Conservation (phyloP, 2,113 vertebrate genomes). For the Okapia johnstoni region DNA sequence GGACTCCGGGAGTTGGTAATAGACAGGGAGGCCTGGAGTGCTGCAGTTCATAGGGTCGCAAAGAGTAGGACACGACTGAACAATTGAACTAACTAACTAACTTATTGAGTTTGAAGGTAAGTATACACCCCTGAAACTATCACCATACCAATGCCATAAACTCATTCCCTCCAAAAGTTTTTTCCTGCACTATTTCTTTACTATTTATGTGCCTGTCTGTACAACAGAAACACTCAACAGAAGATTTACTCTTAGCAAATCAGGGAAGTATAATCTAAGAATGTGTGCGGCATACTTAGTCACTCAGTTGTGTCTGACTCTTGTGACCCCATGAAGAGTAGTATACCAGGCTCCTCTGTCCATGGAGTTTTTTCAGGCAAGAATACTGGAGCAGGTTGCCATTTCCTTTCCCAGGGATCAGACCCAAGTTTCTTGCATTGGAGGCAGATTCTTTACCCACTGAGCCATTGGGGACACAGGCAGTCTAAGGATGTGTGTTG, state of each 20-base stretch:
- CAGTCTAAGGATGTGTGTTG: background rate
- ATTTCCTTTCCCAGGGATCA: background rate
- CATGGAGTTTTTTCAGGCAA: background rate
- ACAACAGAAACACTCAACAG: background rate
- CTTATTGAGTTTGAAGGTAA: background rate
- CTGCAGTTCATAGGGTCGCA: no score
- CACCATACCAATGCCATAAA: background rate
- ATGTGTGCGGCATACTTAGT: background rate
- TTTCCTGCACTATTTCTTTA: background rate
- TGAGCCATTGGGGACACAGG: background rate
- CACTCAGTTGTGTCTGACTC: background rate
- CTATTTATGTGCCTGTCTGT: background rate
- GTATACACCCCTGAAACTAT: background rate
- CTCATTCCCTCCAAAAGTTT: background rate
- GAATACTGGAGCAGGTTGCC: background rate
- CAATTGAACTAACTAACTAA: background rate
- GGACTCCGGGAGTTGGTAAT: no score
- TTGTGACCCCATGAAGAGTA: background rate
- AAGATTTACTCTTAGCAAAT: background rate
- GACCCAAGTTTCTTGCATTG: background rate
- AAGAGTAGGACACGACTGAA: no score
- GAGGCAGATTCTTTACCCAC: background rate
- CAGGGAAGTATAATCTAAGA: background rate
- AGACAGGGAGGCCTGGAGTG: no score
- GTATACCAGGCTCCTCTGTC: background rate